Base-by-base conservation (phyloP, 2,113 vertebrate species). In the Stigmatopora nigra region DNA sequence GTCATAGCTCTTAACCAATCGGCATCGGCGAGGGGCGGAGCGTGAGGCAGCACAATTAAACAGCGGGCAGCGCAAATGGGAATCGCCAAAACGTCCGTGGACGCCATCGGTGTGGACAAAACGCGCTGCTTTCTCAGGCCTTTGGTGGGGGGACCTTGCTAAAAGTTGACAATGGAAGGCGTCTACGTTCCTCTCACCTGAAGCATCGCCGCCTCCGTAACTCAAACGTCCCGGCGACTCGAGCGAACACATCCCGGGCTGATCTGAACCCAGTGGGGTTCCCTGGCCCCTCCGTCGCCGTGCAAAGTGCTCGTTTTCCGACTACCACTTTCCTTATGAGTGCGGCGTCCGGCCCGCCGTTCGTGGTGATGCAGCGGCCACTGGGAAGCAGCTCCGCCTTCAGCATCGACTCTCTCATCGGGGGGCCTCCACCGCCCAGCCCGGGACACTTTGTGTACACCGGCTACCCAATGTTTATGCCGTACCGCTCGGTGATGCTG, bases 381-480 rank as follows among this genome's bases (percentile, higher is more conserved):
- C 86, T 95, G 89, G 94, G 94, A 89, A 94, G 91, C 84, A 92
- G 92, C 86, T 92, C 93, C 78, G 93, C 95, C 85, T 97, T 97
- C 91, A 95, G 94, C 90, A 96, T 97, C 67, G 95, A 97, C 92
- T 95, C 95, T 45, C 92, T 95, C 76, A 97, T 97, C 88, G 95
- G 94, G 72, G 94, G 90, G 80, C 92, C 93, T 22, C 92, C 94
- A 69, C 93, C 92, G 85, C 93, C 93, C 77, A 91, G 93, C 76
- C 92, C 94, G 72, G 94, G 94, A 69, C 94, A 93, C 84, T 94
- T 96, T 80, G 92, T 95, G 69, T 95, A 95, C 87, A 93, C 94
- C 47, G 94, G 94, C 57, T 96, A 96, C 84, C 95, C 95, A 63
- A 97, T 96, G 94, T 96, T 97, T 84, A 94, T 97, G 94, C 95